Base-by-base conservation (phyloP, 2,797 vertebrate genomes). In the Phyllotis vaccarum region DNA sequence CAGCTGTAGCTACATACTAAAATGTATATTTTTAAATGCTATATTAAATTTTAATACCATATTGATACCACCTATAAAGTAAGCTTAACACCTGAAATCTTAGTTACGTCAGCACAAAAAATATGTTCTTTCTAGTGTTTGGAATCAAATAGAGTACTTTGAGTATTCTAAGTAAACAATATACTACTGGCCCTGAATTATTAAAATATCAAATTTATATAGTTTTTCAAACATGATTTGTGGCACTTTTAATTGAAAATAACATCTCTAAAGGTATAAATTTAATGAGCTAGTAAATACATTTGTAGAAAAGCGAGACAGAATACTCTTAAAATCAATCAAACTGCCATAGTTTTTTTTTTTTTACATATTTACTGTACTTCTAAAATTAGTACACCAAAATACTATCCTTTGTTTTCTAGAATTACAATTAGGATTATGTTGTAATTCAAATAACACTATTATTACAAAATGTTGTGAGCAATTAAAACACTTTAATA, bases 231-330 rank as follows among this genome's bases (percentile, higher is more conserved):
- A 46, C 43, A 62, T 49, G 43, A 88, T 6, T 64, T 14, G 66
- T 52, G 17, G n/a, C 58, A 29, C 7, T 93, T 97, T 95, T 62
- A 93, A 76, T 49, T 72, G 75, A 91, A 91, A 95, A 74, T 43
- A 94, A 75, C 29, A n/a, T 76, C 93, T 22, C 27, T 76, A 1
- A 91, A 66, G 70, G 27, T 85, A 27, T 56, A 93, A 87, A 85
- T 76, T 86, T 46, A 31, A 52, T 75, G 21, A 68, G 40, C 52
- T 40, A 95, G 40, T 52, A 75, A 85, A 85, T 80, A 54, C 56
- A 62, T 85, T 76, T 70, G 40, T n/a, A 91, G 43, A 93, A 94
- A 92, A 64, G 12, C 46, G 10, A 91, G 11, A 46, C 31, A 85
- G 78, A 85, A 68, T 21, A 52, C 68, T 70, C 52, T 93, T 91